These are phyloP conservation scores for Cariama cristata DNA, from an alignment of 2,113 vertebrate genomes.

Conservation along the genomic window DNA sequence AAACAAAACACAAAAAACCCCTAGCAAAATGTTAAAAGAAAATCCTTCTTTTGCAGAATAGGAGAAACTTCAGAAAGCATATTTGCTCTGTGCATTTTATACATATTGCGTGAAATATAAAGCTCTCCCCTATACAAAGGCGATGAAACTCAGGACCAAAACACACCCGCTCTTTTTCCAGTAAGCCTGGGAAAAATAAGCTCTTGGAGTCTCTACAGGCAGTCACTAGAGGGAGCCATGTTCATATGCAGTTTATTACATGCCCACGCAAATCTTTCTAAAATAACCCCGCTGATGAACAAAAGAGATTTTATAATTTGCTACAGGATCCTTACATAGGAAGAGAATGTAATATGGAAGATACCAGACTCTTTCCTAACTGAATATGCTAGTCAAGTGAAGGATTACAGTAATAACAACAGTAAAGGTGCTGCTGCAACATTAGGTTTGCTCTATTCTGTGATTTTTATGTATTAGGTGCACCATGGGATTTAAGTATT, in stretches of 20 bases:
- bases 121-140: neutral
- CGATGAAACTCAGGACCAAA: neutral
- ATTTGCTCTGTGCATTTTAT: neutral
- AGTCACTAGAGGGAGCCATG: constrained; percentile 36
- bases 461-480: neutral
- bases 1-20: no score
- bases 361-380: neutral
- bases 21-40: neutral
- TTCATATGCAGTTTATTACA: neutral
- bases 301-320: neutral
- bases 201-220: neutral
- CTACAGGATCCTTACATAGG: neutral
- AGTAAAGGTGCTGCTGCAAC: neutral
- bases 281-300: neutral
- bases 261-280: neutral
- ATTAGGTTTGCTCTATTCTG: neutral
- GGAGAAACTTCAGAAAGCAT: neutral
- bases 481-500: neutral
- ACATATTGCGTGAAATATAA: neutral
- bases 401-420: neutral
- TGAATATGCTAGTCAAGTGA: neutral
- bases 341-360: neutral
- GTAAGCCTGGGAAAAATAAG: neutral
- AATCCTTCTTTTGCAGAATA: neutral
- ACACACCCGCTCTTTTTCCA: neutral